A percentile compares a stretch with the other conserved stretches of the same genome.
Conservation (phyloP, 2,797 vertebrate species). For the Carduelis carduelis region DNA sequence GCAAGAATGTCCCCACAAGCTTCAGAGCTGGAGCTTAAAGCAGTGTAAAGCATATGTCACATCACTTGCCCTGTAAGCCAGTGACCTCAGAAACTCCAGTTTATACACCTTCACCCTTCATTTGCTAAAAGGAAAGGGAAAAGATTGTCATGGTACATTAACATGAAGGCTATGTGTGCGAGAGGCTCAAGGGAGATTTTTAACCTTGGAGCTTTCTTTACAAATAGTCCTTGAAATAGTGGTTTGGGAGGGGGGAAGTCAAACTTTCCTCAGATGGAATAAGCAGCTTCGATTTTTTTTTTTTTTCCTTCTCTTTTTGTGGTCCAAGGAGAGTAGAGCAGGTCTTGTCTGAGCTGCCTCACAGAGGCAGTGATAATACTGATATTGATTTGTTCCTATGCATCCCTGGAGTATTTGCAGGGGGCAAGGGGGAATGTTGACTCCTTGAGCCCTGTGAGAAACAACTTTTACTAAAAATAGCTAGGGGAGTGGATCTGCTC, state of each 20-base stretch:
- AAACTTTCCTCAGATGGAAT: not conserved
- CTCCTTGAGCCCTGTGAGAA: not conserved
- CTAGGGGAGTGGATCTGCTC: not conserved
- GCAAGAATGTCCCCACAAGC: not conserved
- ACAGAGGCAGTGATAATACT: not conserved
- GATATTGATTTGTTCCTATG: not conserved
- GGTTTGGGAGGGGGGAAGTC: not conserved
- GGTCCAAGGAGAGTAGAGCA: not conserved
- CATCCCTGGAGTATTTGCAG: not conserved
- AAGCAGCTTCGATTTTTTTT: not conserved
- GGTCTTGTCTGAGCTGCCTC: not conserved
- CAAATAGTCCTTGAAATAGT: not conserved
- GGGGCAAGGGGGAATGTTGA: not conserved
- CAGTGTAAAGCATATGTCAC: not conserved
- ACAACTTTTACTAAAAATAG: not conserved
- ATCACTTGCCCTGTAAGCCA: not conserved
- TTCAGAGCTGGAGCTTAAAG: not conserved
- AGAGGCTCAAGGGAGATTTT: not conserved
- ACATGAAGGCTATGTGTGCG: not conserved
- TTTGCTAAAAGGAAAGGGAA: constrained; percentile 32
- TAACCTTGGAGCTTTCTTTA: constrained; percentile 20
- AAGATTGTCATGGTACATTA: constrained; percentile 16
- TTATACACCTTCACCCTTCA: constrained; percentile 19
- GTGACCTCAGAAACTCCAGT: not conserved
- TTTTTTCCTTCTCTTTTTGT: not conserved